Percentiles rank a stretch among this genome's conserved stretches.
phyloP scores from a whole-genome alignment of 2,797 vertebrate species.

The Poecilia wingei region DNA sequence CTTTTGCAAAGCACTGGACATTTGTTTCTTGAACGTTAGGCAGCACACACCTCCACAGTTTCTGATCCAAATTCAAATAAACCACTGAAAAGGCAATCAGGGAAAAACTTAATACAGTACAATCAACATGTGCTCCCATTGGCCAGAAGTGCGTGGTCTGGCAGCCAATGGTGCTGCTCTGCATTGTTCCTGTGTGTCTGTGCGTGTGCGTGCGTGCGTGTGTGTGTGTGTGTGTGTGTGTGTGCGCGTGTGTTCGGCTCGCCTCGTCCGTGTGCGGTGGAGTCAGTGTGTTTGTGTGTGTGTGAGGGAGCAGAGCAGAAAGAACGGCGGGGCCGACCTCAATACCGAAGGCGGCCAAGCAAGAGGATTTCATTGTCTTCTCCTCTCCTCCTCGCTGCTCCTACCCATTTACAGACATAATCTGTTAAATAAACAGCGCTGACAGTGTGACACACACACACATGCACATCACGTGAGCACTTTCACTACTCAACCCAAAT shows the following conservation, averaged over 20 bases:
- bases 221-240: constrained; percentile 30
- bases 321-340: constrained; percentile 52
- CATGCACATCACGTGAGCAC: constrained; percentile 30
- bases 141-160: constrained; percentile 67
- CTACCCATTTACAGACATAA: constrained; percentile 50
- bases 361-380: constrained; percentile 71
- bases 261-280: constrained; percentile 42
- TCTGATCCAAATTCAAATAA: constrained; percentile 47
- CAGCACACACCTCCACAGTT: constrained; percentile 16
- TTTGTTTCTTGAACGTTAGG: neutral
- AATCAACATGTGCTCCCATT: constrained; percentile 53
- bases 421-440: constrained; percentile 53
- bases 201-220: neutral
- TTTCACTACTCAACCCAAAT: constrained; percentile 36
- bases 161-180: constrained; percentile 64
- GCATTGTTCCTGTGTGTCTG: constrained; percentile 67
- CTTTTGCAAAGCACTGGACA: neutral
- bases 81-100: constrained; percentile 40
- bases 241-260: neutral
- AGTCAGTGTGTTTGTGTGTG: constrained; percentile 1
- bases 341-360: constrained; percentile 69
- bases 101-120: constrained; percentile 52
- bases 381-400: constrained; percentile 36
- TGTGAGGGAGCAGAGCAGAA: constrained; percentile 1
- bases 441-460: neutral